Base-by-base conservation (phyloP, 2,888 invertebrate genomes). In the Pandemis corylana region DNA sequence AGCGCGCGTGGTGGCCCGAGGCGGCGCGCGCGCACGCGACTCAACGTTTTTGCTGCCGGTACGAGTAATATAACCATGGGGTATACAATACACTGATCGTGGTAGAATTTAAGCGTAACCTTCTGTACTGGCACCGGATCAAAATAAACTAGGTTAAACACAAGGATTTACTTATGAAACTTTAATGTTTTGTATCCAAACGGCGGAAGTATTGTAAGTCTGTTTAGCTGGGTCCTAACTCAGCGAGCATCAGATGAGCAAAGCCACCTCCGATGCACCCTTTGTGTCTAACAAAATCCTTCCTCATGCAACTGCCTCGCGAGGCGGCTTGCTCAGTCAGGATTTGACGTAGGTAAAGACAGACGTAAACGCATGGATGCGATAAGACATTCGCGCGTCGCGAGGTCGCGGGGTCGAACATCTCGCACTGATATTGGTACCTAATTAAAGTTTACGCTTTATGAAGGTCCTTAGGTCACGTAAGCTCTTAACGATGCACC, bases 1-100 rank as follows among this genome's bases (percentile, higher is more conserved):
- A 67, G 67, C 67, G 67, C 66, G 66, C 67, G 67, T 53, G 67
- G 67, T 67, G 67, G 51, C 67, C 67, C 67, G 49, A 36, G 53
- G 67, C 36, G 28, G 53, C 67, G 67, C 67, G 49, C 67, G 67
- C 67, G 67, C 56, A 56, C 56, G 49, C 67, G 53, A 15, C 59
- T 12, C 12, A 1, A 59, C 59, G 59, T 59, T 59, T 59, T 59
- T 59, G 59, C 59, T 59, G 28, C 13, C 59, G 20, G 59, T 15
- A 36, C 28, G 28, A 36, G 51, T 56, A 56, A 56, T 20, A 9
- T 12, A 36, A 49, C 49, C 12, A 5, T 12, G 49, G 49, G 49
- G 44, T 36, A 36, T 36, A 36, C 4, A 36, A 36, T 36, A 36
- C 28, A 36, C 28, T 36, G 44, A 9, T 9, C 9, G 9, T 5